Percentiles rank a stretch among this genome's conserved stretches.
Evolutionary conservation across 2,888 invertebrate genomes (phyloP).

Genomic region (Caenorhabditis doughertyi): DNA sequence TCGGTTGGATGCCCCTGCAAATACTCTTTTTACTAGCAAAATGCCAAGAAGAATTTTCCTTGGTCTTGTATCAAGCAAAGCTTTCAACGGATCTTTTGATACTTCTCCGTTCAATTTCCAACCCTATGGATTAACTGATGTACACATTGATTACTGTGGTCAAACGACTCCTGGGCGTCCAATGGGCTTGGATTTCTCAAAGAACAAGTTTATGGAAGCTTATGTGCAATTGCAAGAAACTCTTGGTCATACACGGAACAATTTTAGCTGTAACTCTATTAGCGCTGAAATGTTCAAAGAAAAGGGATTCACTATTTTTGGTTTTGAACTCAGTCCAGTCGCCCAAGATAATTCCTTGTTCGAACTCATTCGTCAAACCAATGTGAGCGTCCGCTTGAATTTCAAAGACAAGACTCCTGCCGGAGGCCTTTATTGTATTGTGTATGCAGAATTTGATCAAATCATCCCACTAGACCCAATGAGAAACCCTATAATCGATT

Average conservation of each 20-base stretch:
- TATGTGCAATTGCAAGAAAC: slow-evolving; percentile 8
- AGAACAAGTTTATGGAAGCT: background rate
- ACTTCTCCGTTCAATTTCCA: slow-evolving; percentile 13
- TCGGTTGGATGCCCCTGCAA: slow-evolving; percentile 12
- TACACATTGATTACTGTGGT: slow-evolving; percentile 30
- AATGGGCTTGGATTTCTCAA: slow-evolving; percentile 13
- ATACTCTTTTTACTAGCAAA: slow-evolving; percentile 24
- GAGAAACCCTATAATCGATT: background rate
- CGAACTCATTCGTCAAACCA: slow-evolving; percentile 21
- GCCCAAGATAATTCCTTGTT: background rate
- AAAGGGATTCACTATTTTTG: slow-evolving; percentile 28
- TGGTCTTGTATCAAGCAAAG: slow-evolving; percentile 8
- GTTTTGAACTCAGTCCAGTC: slow-evolving; percentile 13
- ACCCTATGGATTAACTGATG: slow-evolving; percentile 1
- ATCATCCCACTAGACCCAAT: background rate
- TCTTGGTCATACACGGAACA: slow-evolving; percentile 10
- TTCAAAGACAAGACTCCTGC: slow-evolving; percentile 1
- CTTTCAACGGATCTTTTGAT: slow-evolving; percentile 9
- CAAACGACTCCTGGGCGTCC: slow-evolving; percentile 13
- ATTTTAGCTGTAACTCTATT: slow-evolving; percentile 7
- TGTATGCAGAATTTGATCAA: slow-evolving; percentile 7
- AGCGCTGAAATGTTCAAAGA: background rate
- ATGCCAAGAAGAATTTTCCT: slow-evolving; percentile 13
- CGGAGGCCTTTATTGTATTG: slow-evolving; percentile 16
- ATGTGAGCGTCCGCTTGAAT: slow-evolving; percentile 11